Conservation (phyloP, 1,140 invertebrate species). For the Aphis craccivora region DNA sequence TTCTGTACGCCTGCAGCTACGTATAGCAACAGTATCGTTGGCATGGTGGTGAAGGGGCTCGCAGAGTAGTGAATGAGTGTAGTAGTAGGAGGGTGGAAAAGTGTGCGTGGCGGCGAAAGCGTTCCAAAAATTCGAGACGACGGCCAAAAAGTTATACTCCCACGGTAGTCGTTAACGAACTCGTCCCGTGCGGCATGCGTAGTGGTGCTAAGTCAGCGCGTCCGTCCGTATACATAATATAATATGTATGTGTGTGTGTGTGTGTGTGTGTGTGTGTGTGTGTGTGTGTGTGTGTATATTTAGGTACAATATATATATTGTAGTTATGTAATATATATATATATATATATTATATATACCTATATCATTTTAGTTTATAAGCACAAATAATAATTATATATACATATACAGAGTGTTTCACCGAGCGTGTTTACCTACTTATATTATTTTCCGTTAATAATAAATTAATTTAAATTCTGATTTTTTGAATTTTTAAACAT, state of each 20-base stretch:
- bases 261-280: neutral
- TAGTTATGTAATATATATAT: neutral
- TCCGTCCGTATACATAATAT: neutral
- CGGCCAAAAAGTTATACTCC: constrained; percentile 52
- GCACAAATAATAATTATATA: neutral
- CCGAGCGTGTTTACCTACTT: neutral
- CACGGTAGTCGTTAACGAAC: constrained; percentile 44
- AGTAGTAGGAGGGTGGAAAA: too few relatives aligned
- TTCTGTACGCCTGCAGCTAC: neutral
- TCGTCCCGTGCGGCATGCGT: neutral
- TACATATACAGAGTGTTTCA: neutral
- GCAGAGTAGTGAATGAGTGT: neutral
- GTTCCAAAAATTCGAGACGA: constrained; percentile 19
- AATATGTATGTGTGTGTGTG: neutral
- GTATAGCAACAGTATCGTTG: neutral
- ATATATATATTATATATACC: neutral
- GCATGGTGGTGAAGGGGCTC: neutral
- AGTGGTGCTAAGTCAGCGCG: constrained; percentile 37
- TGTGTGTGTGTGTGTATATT: neutral
- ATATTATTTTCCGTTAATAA: neutral
- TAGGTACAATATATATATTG: neutral
- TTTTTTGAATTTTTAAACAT: neutral
- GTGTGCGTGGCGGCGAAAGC: neutral
- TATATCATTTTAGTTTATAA: neutral
- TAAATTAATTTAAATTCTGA: neutral